Evolutionary conservation across 2,797 vertebrate genomes (phyloP).

Genomic region (Malurus splendens): DNA sequence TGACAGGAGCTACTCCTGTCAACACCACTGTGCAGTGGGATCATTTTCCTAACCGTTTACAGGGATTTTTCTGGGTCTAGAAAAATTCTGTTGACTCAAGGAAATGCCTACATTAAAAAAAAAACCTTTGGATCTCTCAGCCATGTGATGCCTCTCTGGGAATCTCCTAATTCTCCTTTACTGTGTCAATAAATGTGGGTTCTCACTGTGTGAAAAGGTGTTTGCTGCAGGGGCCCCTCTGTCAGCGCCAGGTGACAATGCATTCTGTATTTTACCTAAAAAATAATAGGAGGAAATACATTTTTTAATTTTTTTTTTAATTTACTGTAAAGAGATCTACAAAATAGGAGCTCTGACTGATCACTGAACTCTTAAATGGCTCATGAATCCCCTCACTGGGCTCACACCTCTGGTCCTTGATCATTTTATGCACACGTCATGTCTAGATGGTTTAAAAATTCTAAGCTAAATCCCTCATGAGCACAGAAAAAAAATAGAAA

Average conservation of each 20-base stretch:
- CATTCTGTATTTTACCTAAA: not conserved
- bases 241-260: not conserved
- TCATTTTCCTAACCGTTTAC: accelerated
- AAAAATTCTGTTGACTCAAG: not conserved
- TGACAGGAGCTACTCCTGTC: not conserved
- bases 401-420: not conserved
- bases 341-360: accelerated
- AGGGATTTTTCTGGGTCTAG: not conserved
- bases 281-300: accelerated
- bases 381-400: not conserved
- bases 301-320: not conserved
- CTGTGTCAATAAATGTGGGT: not conserved
- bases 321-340: not conserved
- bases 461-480: not conserved
- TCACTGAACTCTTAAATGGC: not conserved
- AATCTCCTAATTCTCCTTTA: not conserved
- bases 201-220: not conserved
- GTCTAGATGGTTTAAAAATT: not conserved
- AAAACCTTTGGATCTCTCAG: not conserved
- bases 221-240: not conserved
- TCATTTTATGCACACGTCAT: not conserved
- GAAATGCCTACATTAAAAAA: not conserved
- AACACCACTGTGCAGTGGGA: not conserved
- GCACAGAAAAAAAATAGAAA: not conserved
- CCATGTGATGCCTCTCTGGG: not conserved